phyloP scores from a whole-genome alignment of 2,797 vertebrate species.

The Bovichtus diacanthus region DNA sequence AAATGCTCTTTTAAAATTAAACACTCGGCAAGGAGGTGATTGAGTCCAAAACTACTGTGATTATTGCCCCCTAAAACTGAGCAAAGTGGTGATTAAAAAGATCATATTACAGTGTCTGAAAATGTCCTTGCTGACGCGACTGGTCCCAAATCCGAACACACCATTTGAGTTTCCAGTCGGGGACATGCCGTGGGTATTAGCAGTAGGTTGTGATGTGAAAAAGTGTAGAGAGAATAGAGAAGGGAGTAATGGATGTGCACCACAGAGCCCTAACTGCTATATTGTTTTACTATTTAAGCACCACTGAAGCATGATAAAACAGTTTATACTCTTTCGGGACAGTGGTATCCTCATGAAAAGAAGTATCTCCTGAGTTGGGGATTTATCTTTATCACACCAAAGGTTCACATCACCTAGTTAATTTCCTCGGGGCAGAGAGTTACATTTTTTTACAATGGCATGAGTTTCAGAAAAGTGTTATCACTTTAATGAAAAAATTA shows the following conservation, averaged over 20 bases:
- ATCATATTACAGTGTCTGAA: conserved; percentile 46
- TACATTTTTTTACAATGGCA: conserved; percentile 69
- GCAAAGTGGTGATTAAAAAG: conserved; percentile 34
- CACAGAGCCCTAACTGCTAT: conserved; percentile 11
- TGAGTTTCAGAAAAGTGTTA: conserved; percentile 62
- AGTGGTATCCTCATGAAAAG: conserved; percentile 45
- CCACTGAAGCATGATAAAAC: conserved; percentile 40
- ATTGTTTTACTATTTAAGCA: conserved; percentile 50
- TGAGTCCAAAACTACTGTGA: conserved; percentile 7
- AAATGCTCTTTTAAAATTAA: conserved; percentile 14
- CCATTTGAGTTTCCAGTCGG: conserved; percentile 48
- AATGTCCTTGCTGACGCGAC: conserved; percentile 38
- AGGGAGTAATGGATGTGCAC: conserved; percentile 16
- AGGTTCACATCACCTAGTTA: conserved; percentile 66
- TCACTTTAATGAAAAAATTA: conserved; percentile 79
- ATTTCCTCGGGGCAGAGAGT: conserved; percentile 57
- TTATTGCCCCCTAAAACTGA: conserved; percentile 20
- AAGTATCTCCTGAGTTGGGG: conserved; percentile 37
- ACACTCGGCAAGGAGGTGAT: background rate
- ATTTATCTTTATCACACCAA: conserved; percentile 70
- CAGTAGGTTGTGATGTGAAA: conserved; percentile 25
- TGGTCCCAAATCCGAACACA: conserved; percentile 42
- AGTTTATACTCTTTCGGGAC: conserved; percentile 46
- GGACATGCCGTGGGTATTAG: conserved; percentile 31
- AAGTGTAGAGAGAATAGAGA: conserved; percentile 13